These are phyloP conservation scores for Diploscapter pachys DNA, from an alignment of 1,140 invertebrate species.

Conservation along the genomic window DNA sequence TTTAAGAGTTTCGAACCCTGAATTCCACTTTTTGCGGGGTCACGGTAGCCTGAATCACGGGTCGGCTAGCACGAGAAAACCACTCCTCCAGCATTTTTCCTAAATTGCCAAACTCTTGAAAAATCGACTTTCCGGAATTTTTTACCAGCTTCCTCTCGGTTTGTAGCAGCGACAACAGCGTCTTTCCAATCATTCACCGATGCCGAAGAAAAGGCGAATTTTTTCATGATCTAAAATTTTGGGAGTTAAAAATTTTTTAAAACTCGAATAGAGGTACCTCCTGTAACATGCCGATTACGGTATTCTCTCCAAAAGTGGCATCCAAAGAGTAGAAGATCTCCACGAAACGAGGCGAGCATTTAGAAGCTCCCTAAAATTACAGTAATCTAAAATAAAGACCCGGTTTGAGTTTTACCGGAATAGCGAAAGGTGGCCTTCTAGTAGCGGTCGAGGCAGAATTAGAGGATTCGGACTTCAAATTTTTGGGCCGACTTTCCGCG, in stretches of 20 bases:
- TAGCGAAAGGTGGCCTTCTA: too few species aligned
- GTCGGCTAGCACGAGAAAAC: constrained; percentile 9
- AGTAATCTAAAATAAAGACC: too few species aligned
- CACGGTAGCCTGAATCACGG: constrained; percentile 17
- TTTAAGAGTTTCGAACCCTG: neutral
- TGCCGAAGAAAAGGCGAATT: constrained; percentile 22
- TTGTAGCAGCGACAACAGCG: constrained; percentile 10
- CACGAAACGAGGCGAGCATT: constrained; percentile 16
- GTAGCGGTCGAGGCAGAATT: too few species aligned
- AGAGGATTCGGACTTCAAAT: constrained; percentile 5
- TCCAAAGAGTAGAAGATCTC: constrained; percentile 28
- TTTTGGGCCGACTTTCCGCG: constrained; percentile 10
- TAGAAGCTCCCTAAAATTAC: neutral
- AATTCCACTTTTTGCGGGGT: constrained; percentile 15
- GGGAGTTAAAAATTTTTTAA: neutral
- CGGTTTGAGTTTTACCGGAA: too few species aligned
- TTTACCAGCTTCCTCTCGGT: constrained; percentile 9
- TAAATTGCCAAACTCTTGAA: too few species aligned
- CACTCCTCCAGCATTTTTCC: constrained; percentile 13
- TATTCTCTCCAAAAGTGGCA: constrained; percentile 24
- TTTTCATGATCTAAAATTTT: constrained; percentile 13
- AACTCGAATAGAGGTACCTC: neutral
- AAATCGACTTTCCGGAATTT: too few species aligned
- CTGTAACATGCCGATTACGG: constrained; percentile 20
- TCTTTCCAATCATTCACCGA: constrained; percentile 14